Evolutionary conservation across 2,888 invertebrate genomes (phyloP), one percentile per base, ranked within the genome.

Genomic region (Fissipunctia ypsillon): DNA sequence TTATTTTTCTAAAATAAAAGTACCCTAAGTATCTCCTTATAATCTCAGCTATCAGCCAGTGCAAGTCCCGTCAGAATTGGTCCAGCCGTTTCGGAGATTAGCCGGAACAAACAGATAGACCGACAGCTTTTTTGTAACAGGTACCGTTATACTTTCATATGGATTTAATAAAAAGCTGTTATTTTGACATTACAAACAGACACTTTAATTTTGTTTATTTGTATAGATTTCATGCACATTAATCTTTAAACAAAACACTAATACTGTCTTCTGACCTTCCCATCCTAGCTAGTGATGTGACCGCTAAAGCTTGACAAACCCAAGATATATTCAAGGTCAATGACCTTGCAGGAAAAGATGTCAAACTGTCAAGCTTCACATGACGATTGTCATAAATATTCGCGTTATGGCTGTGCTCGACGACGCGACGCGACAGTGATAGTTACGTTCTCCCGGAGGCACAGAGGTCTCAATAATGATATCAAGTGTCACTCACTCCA

Each of bases 331-430:
- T 57, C 28, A 59, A 35, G 28, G 41, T 77, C 69, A 59, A 6
- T 48, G n/a, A n/a, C 64, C 41, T 28, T 28, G 12, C n/a, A 64
- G 64, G 48, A 48, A 35, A 28, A 16, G 16, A 35, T 14, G 38
- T 78, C 52, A 79, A 68, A 41, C 54, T 52, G 45, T 22, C 28
- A 43, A 67, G n/a, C 12, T 14, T n/a, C 22, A 4, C 6, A 54
- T 68, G 59, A 79, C 56, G 28, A 45, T 43, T 69, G 74, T 69
- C 73, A 68, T 80, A 80, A 83, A 80, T 67, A 70, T 72, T 56
- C 43, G 7, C 50, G 35, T 64, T 38, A 71, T 54, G 19, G 31
- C 54, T 50, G n/a, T 28, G 19, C 28, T n/a, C 12, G 25, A 35
- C 35, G 14, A 10, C 35, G 28, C 16, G 35, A 10, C 41, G 28